Base-by-base conservation (phyloP, 2,888 invertebrate genomes). In the Pinctada fucata region DNA sequence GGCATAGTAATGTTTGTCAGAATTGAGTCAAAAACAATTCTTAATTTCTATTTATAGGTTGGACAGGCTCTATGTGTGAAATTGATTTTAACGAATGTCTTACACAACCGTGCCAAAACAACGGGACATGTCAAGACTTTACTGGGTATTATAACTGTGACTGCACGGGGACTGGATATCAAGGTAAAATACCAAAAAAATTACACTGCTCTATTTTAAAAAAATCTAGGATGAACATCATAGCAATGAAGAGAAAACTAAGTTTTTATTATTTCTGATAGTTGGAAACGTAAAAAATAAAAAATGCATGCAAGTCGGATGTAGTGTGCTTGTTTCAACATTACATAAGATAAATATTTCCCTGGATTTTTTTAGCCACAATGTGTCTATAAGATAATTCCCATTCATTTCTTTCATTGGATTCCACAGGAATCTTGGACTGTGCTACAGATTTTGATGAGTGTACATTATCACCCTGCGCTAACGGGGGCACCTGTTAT, bases 401-500 rank as follows among this genome's bases (percentile, higher is more conserved):
- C 31, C 31, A 31, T 31, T 31, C 31, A 31, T 31, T 31, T 1
- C 31, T 31, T 31, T 31, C 31, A 1, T 31, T 31, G 31, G 31
- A 31, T 31, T 31, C 1, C 31, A 31, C 81, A 85, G 85, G 85
- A 86, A 86, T 85, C 2, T 67, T 71, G 8, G 76, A 83, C 68
- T 87, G 87, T 81, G 81, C 84, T 13, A 65, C 72, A 45, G 84
- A 85, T 47, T 79, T 84, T 5, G 75, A 87, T 70, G 85, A 87
- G 74, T 85, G 85, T 80, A 45, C 51, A 2, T 10, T 51, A 10
- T 68, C 91, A 83, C 93, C 93, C 10, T 94, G 95, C 83, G 85
- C 91, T 74, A 94, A 95, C 85, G 93, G 92, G 5, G 94, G 93
- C 2, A 92, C 89, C 2, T 95, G 95, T 85, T 86, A 92, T 6